Evolutionary conservation across 2,797 vertebrate species (phyloP).

Genomic region (Apogon hyalosoma): DNA sequence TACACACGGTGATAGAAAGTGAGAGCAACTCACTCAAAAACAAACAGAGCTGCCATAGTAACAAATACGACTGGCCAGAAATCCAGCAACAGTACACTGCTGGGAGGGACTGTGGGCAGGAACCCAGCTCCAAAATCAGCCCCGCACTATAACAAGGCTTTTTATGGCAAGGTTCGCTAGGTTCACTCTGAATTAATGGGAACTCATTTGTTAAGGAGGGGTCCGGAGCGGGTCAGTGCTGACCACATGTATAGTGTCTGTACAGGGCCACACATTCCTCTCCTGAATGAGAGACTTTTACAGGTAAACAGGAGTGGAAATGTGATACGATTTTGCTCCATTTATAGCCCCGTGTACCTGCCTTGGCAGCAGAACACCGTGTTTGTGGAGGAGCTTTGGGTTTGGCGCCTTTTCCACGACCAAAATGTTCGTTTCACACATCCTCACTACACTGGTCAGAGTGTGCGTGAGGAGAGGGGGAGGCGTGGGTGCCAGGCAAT

Average conservation of each 20-base stretch:
- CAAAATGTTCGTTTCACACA: constrained; percentile 70
- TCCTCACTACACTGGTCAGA: constrained; percentile 68
- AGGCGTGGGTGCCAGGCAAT: constrained; percentile 69
- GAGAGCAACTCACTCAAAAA: constrained; percentile 58
- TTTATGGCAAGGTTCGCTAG: constrained; percentile 65
- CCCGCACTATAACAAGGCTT: constrained; percentile 62
- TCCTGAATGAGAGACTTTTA: constrained; percentile 66
- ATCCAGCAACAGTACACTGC: constrained; percentile 64
- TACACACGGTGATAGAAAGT: constrained; percentile 49
- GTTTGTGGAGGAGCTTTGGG: constrained; percentile 69
- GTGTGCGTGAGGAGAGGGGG: constrained; percentile 62
- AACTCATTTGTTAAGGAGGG: constrained; percentile 60
- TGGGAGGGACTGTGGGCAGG: constrained; percentile 58
- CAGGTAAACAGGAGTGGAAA: constrained; percentile 75
- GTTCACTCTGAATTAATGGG: constrained; percentile 65
- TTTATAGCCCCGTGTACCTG: constrained; percentile 78
- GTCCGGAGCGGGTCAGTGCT: constrained; percentile 55
- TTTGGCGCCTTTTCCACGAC: constrained; percentile 62
- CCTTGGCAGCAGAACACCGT: constrained; percentile 67
- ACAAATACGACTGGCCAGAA: constrained; percentile 72
- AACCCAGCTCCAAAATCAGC: constrained; percentile 59
- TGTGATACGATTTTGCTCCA: constrained; percentile 62
- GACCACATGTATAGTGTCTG: constrained; percentile 65
- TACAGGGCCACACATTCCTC: constrained; percentile 70
- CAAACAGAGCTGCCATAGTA: constrained; percentile 77